Evolutionary conservation across 2,888 invertebrate species (phyloP).

Genomic region (Drosophila putrida): DNA sequence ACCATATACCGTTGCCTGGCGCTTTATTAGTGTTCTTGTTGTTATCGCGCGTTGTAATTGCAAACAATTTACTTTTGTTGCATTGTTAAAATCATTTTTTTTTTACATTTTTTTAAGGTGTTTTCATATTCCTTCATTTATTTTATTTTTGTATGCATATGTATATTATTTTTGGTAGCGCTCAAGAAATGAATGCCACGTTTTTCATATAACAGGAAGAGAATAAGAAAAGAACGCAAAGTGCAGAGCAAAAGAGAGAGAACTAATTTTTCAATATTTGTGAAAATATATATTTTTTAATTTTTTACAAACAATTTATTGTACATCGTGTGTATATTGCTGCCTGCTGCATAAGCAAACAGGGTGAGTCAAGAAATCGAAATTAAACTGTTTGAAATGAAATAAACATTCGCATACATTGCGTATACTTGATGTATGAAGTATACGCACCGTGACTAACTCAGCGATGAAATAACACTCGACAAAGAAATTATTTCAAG

Average conservation of each 20-base stretch:
- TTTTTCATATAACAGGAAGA: constrained; percentile 53
- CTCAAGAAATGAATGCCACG: constrained; percentile 68
- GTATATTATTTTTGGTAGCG: constrained; percentile 29
- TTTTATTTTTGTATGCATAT: constrained; percentile 1
- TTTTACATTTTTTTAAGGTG: constrained; percentile 37
- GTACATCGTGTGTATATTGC: constrained; percentile 51
- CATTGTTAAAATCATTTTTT: constrained; percentile 34
- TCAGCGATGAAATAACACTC: neutral
- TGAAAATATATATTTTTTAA: constrained; percentile 34
- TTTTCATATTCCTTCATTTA: constrained; percentile 12
- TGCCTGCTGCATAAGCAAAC: constrained; percentile 79
- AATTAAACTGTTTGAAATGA: constrained; percentile 8
- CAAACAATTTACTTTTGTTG: constrained; percentile 14
- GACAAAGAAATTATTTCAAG: neutral
- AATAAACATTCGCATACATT: constrained; percentile 13
- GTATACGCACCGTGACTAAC: constrained; percentile 32
- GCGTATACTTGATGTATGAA: constrained; percentile 49
- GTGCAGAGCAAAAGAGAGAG: constrained; percentile 19
- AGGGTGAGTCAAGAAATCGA: constrained; percentile 63
- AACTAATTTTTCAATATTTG: constrained; percentile 34
- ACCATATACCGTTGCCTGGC: constrained; percentile 38
- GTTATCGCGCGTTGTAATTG: constrained; percentile 20
- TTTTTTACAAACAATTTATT: constrained; percentile 28
- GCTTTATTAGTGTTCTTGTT: constrained; percentile 22
- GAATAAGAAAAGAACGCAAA: constrained; percentile 7